phyloP scores from a whole-genome alignment of 2,113 vertebrate species.

The Stigmatopora argus region DNA sequence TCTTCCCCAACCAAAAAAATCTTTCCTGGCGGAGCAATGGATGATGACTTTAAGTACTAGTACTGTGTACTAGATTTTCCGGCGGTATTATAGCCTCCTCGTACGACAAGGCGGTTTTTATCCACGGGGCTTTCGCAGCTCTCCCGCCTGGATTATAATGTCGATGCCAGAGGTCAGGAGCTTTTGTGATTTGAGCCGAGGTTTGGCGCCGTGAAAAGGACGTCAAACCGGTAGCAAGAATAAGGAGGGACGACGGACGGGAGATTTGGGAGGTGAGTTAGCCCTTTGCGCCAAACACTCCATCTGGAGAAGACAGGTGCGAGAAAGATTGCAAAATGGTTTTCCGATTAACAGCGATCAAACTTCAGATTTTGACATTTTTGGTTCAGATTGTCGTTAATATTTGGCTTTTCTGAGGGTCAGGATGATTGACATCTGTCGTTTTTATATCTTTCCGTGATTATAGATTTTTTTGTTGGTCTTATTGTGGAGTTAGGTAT shows the following conservation, averaged over 20 bases:
- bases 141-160: slow-evolving; percentile 22
- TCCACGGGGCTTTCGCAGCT: slow-evolving; percentile 15
- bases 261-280: slow-evolving; percentile 44
- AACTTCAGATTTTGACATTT: not conserved
- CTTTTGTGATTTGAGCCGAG: slow-evolving; percentile 26
- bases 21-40: not conserved
- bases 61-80: not conserved
- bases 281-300: slow-evolving; percentile 5
- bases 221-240: slow-evolving; percentile 34
- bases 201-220: slow-evolving; percentile 20
- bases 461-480: too few relatives aligned
- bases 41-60: not conserved
- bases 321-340: slow-evolving; percentile 27
- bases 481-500: too few relatives aligned
- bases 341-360: not conserved
- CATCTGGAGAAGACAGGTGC: slow-evolving; percentile 55
- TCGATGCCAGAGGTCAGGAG: slow-evolving; percentile 34
- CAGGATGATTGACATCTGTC: too few relatives aligned
- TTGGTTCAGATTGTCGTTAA: not conserved
- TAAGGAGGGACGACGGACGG: slow-evolving; percentile 27
- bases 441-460: too few relatives aligned
- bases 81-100: slow-evolving; percentile 9
- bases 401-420: not conserved
- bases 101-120: slow-evolving; percentile 12
- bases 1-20: not conserved